Evolutionary conservation across 2,888 invertebrate species (phyloP), one percentile per base, ranked within the genome.

Genomic region (Nesidiocoris tenuis): DNA sequence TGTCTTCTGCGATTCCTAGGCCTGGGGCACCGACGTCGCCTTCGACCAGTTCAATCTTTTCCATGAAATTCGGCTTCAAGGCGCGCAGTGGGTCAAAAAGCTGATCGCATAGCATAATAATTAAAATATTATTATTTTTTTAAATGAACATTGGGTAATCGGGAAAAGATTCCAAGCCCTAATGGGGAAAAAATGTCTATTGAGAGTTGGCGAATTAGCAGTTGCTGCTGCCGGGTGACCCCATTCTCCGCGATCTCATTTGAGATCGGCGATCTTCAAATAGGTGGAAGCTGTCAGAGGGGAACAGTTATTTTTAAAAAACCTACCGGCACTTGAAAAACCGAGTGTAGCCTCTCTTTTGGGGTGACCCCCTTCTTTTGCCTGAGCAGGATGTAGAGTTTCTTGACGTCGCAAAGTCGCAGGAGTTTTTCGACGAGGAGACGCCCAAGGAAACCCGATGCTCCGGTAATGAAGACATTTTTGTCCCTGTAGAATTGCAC

Each of bases 371-470:
- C 94, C 81, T 91, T 89, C 83, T 96, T 95, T 0, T 93, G 91
- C 78, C 98, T 86, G 85, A 98, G 88, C 17, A 98, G 85, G 77
- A 96, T 81, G 83, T 94, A 96, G 66, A 85, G 86, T 23, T 83
- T 82, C 23, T 87, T 80, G 18, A 79, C 77, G 12, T 67, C 24
- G 79, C 92, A 89, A 56, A 87, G 87, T 79, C 95, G 86, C 9
- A 98, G 83, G n/a, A 98, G 86, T 84, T 96, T 97, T 83, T 97
- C 97, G 2, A 97, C 87, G 0, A 98, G 86, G 76, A 93, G 92
- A 78, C 96, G 87, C 0, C 98, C 98, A n/a, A 98, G 88, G 81
- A 98, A 98, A 2, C 98, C 97, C 1, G 94, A 95, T 23, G 91
- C 95, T 0, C 97, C 98, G 18, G 98, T 98, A 70, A 98, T 89